phyloP scores from a whole-genome alignment of 2,888 invertebrate genomes.

The Andricus quercusramuli region DNA sequence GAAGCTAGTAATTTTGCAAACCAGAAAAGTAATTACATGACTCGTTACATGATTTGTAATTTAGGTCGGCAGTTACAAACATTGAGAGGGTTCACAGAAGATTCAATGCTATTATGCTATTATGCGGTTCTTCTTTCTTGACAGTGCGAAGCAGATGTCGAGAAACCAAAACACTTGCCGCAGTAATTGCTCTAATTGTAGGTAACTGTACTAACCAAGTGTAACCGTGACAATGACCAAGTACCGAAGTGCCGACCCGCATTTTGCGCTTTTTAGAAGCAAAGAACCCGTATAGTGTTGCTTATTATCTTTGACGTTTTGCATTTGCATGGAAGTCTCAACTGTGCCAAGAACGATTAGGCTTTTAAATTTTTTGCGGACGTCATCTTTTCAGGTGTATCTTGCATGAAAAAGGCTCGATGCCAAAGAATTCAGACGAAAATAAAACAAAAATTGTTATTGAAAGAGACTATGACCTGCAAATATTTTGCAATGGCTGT shows the following conservation, averaged over 20 bases:
- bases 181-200: conserved; percentile 26
- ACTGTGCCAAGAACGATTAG: background rate
- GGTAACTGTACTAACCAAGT: conserved; percentile 38
- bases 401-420: background rate
- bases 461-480: background rate
- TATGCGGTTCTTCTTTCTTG: conserved; percentile 3
- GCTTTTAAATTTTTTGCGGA: background rate
- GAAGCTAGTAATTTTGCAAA: background rate
- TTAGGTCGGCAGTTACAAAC: background rate
- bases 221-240: conserved; percentile 38
- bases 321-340: background rate
- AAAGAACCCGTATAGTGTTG: conserved; percentile 12
- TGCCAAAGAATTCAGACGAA: background rate
- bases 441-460: background rate
- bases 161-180: conserved; percentile 13
- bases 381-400: background rate
- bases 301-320: conserved; percentile 25
- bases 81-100: background rate
- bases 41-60: background rate
- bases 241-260: conserved; percentile 24
- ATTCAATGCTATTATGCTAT: conserved; percentile 6
- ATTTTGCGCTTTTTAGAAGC: conserved; percentile 5
- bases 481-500: no score
- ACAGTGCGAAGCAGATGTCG: conserved; percentile 16
- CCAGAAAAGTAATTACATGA: background rate